phyloP scores from a whole-genome alignment of 2,797 vertebrate genomes.

The Remorina albescens region DNA sequence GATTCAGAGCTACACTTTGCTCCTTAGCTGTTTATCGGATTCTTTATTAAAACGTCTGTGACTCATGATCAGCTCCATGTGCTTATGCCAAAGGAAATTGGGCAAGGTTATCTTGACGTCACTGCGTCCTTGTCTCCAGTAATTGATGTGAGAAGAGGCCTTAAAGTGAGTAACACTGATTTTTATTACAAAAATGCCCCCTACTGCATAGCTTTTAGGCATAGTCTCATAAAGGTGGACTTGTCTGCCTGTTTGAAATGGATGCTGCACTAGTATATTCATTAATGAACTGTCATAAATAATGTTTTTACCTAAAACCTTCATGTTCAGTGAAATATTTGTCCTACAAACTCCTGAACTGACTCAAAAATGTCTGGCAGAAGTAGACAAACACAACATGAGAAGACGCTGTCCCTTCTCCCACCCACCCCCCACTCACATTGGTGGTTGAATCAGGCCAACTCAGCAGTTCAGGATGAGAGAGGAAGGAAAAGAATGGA shows the following conservation, averaged over 20 bases:
- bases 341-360: slow-evolving; percentile 34
- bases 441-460: slow-evolving; percentile 70
- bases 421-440: slow-evolving; percentile 44
- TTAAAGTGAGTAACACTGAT: slow-evolving; percentile 12
- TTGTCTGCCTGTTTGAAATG: slow-evolving; percentile 4
- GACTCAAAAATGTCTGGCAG: slow-evolving; percentile 40
- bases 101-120: too few species aligned
- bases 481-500: slow-evolving; percentile 78
- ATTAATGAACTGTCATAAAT: slow-evolving; percentile 9
- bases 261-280: neutral
- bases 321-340: neutral
- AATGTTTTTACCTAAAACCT: slow-evolving; percentile 4
- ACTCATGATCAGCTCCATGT: neutral
- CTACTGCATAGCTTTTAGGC: slow-evolving; percentile 4
- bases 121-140: neutral
- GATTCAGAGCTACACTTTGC: neutral
- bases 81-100: neutral
- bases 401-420: slow-evolving; percentile 57
- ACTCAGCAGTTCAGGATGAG: slow-evolving; percentile 77
- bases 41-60: neutral
- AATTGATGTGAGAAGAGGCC: neutral
- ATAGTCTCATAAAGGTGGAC: slow-evolving; percentile 13
- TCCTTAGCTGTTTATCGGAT: neutral
- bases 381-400: slow-evolving; percentile 40
- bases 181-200: neutral